These are phyloP conservation scores for Cinara cedri DNA, from an alignment of 2,888 invertebrate species.

Conservation along the genomic window DNA sequence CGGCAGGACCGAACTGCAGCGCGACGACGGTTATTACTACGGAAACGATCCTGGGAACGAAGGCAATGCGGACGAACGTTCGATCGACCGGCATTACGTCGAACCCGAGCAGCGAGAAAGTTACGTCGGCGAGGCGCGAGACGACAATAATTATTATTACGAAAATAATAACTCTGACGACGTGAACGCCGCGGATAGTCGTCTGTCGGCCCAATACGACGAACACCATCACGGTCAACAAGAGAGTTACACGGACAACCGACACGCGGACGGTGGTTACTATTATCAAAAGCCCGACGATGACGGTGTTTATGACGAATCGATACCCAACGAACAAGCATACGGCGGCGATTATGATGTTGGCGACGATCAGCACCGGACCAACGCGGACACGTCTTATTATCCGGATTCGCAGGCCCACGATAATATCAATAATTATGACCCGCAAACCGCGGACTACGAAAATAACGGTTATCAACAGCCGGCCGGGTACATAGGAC, in stretches of 20 bases:
- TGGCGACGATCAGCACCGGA: neutral
- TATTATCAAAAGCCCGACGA: slow-evolving; percentile 19
- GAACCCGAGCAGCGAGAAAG: neutral
- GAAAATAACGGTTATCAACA: slow-evolving; percentile 20
- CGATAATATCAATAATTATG: slow-evolving; percentile 15
- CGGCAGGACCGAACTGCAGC: too few relatives aligned
- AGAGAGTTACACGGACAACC: slow-evolving; percentile 7
- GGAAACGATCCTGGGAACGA: too few relatives aligned
- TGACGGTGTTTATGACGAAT: neutral
- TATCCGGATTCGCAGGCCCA: neutral
- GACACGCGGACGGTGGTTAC: slow-evolving; percentile 1
- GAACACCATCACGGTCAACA: neutral
- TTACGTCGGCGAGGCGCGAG: too few relatives aligned
- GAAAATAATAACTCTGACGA: neutral
- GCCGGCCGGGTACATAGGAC: neutral
- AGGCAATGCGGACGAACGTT: too few relatives aligned
- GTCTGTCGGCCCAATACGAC: neutral
- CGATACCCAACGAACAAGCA: neutral
- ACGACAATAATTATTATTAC: slow-evolving; percentile 28
- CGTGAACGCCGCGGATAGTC: neutral
- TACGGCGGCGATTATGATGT: neutral
- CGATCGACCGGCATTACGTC: too few relatives aligned
- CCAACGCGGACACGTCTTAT: neutral
- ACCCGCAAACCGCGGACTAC: neutral
- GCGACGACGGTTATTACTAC: too few relatives aligned